phyloP scores from a whole-genome alignment of 2,888 invertebrate species.

The Formica aserva region DNA sequence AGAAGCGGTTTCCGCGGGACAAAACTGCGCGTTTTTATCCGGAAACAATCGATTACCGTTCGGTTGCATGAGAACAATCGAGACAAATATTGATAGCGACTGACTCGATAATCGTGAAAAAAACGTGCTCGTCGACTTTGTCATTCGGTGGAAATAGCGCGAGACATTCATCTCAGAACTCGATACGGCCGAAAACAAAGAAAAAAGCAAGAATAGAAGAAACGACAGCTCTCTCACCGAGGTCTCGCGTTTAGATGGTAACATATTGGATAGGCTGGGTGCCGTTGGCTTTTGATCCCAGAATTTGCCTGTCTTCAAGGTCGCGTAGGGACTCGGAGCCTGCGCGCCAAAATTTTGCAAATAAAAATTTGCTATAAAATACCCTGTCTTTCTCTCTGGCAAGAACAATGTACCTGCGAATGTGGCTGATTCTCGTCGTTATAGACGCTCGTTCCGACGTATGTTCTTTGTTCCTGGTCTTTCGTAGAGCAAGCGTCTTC shows the following conservation, averaged over 20 bases:
- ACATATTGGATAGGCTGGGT: constrained; percentile 72
- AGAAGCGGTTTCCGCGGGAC: constrained; percentile 57
- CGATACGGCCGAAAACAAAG: neutral
- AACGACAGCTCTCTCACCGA: constrained; percentile 70
- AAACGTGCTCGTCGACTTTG: neutral
- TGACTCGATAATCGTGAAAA: neutral
- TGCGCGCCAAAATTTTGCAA: constrained; percentile 53
- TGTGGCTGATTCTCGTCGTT: constrained; percentile 63
- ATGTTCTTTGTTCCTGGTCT: constrained; percentile 65
- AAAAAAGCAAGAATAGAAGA: neutral
- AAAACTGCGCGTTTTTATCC: constrained; percentile 59
- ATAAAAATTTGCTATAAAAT: constrained; percentile 22
- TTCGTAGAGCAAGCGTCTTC: constrained; percentile 59
- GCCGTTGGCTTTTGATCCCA: constrained; percentile 76
- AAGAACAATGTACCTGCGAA: constrained; percentile 63
- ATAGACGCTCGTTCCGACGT: constrained; percentile 36
- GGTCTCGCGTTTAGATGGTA: constrained; percentile 76
- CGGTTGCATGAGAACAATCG: neutral
- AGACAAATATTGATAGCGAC: neutral
- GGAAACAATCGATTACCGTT: constrained; percentile 29
- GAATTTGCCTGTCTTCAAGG: constrained; percentile 73
- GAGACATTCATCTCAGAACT: neutral
- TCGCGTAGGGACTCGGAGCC: constrained; percentile 74
- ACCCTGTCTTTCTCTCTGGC: neutral
- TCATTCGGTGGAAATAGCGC: neutral